A percentile compares a stretch with the other conserved stretches of the same genome.
These are phyloP conservation scores for Brachionus koreanus DNA, from an alignment of 1,140 invertebrate genomes.

Conservation along the genomic window DNA sequence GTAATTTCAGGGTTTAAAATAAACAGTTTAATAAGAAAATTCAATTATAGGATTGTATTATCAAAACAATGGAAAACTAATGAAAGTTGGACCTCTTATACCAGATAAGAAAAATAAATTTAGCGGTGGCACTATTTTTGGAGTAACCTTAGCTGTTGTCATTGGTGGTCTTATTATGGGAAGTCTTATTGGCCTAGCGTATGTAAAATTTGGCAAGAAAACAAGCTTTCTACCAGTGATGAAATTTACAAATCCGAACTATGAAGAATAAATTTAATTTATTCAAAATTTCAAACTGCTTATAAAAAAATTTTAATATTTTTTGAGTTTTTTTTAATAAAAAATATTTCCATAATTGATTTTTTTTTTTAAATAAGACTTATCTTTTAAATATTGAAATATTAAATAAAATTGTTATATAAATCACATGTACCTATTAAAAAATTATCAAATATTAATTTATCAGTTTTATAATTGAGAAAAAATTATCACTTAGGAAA, in stretches of 20 bases:
- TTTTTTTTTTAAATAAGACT: neutral
- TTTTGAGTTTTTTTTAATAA: too few species aligned
- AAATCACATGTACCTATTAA: neutral
- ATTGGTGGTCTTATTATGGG: slow-evolving; percentile 21
- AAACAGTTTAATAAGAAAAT: too few species aligned
- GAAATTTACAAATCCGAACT: slow-evolving; percentile 43
- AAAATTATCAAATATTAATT: neutral
- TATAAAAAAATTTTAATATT: neutral
- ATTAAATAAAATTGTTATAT: too few species aligned
- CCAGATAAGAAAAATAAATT: neutral
- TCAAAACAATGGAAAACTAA: slow-evolving; percentile 30
- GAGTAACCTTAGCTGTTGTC: neutral
- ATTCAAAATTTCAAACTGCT: neutral
- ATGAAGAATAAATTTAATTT: neutral
- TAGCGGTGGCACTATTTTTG: slow-evolving; percentile 6
- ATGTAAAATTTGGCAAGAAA: slow-evolving; percentile 11
- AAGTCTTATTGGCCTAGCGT: neutral
- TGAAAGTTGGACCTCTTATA: neutral
- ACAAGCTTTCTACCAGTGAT: slow-evolving; percentile 10
- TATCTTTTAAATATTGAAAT: too few species aligned
- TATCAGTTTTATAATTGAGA: neutral
- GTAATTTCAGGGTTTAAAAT: too few species aligned
- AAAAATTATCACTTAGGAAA: neutral
- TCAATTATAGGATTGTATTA: neutral
- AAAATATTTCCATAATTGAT: neutral